These are phyloP conservation scores for Cercopithecus mona DNA, from an alignment of 2,113 vertebrate genomes.

Conservation along the genomic window DNA sequence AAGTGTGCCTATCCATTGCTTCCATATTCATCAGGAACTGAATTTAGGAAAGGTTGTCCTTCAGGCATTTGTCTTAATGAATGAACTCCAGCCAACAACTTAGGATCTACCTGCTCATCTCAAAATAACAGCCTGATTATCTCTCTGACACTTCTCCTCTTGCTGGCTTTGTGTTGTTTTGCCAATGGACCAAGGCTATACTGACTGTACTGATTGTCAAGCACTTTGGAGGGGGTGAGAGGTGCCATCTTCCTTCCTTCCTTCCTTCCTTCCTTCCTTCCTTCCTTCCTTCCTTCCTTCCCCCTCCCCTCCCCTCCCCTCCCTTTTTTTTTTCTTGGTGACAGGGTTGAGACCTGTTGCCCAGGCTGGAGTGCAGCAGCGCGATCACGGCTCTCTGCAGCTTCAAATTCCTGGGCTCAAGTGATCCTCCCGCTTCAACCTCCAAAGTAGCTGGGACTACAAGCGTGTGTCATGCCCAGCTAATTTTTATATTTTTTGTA, in stretches of 20 bases:
- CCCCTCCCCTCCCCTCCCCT: too few species aligned
- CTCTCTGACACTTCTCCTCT: neutral
- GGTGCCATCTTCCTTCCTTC: rapidly evolving
- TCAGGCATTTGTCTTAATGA: neutral
- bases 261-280: too few species aligned
- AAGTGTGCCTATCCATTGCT: neutral
- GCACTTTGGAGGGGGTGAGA: neutral
- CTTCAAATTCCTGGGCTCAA: too few species aligned
- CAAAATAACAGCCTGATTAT: neutral
- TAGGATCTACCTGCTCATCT: neutral
- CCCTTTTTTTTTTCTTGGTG: too few species aligned
- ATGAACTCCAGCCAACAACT: neutral
- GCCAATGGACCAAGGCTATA: neutral
- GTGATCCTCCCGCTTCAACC: too few species aligned
- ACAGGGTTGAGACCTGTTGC: too few species aligned
- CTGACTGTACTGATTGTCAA: neutral
- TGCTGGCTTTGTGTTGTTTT: neutral
- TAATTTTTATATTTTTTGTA: too few species aligned
- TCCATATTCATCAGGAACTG: neutral
- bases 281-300: neutral
- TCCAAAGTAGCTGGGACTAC: too few species aligned
- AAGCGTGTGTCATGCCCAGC: too few species aligned
- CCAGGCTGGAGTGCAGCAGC: too few species aligned
- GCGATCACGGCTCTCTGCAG: too few species aligned
- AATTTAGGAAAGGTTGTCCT: neutral